These are phyloP conservation scores for Oxygymnocypris stewartii DNA, from an alignment of 2,113 vertebrate genomes.

Conservation along the genomic window DNA sequence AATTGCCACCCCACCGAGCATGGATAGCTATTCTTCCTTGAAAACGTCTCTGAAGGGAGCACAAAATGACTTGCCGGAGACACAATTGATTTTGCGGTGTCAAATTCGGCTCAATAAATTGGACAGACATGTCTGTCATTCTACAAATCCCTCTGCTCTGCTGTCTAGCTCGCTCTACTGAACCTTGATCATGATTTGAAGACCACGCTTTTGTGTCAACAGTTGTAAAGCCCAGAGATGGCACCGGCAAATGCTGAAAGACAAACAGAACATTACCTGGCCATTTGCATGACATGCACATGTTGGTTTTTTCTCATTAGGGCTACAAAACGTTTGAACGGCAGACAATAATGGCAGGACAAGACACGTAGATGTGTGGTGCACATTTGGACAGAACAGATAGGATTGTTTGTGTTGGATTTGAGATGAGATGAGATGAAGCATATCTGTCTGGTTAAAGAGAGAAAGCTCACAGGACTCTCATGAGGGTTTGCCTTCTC, in stretches of 20 bases:
- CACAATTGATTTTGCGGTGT: constrained; percentile 44
- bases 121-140: constrained; percentile 38
- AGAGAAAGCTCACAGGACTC: neutral
- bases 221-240: constrained; percentile 36
- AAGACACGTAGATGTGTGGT: neutral
- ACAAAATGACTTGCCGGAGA: constrained; percentile 15
- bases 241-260: constrained; percentile 7
- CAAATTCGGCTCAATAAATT: constrained; percentile 47
- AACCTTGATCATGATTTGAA: constrained; percentile 34
- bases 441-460: constrained; percentile 29
- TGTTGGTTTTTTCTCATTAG: neutral
- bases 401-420: constrained; percentile 9
- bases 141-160: constrained; percentile 39
- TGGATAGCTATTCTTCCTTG: neutral
- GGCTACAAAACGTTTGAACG: neutral
- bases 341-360: neutral
- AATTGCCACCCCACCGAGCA: constrained; percentile 13
- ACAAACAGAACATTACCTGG: constrained; percentile 36
- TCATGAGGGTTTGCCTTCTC: constrained; percentile 15
- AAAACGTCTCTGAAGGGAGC: neutral
- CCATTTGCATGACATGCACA: constrained; percentile 17
- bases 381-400: constrained; percentile 13
- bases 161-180: constrained; percentile 44
- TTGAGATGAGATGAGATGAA: constrained; percentile 32
- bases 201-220: constrained; percentile 39